These are phyloP conservation scores for Alviniconcha marisindica DNA, from an alignment of 1,140 invertebrate species.

Conservation along the genomic window DNA sequence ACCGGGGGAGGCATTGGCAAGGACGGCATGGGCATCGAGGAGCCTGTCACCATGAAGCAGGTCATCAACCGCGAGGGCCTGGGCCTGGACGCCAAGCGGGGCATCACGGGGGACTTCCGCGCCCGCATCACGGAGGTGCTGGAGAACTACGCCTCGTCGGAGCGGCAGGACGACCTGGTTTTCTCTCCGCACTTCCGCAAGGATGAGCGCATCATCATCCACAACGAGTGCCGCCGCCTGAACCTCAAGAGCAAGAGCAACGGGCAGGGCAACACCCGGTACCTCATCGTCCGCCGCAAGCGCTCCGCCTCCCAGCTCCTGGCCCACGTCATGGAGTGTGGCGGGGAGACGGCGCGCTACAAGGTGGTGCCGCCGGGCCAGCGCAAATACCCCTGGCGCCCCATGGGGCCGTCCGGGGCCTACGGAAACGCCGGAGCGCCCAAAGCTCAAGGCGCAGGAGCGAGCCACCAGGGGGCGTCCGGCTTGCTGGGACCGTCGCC, in stretches of 20 bases:
- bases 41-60: slow-evolving; percentile 78
- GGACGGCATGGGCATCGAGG: slow-evolving; percentile 80
- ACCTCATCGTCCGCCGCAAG: slow-evolving; percentile 78
- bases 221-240: slow-evolving; percentile 74
- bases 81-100: slow-evolving; percentile 56
- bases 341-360: slow-evolving; percentile 75
- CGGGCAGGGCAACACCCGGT: slow-evolving; percentile 76
- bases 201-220: slow-evolving; percentile 84
- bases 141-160: slow-evolving; percentile 60
- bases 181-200: slow-evolving; percentile 84
- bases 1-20: slow-evolving; percentile 86
- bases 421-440: not conserved
- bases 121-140: slow-evolving; percentile 55
- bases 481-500: not conserved
- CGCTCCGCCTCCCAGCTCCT: slow-evolving; percentile 68
- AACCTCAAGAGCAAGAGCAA: slow-evolving; percentile 80
- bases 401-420: not conserved
- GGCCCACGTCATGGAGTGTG: slow-evolving; percentile 66
- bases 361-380: slow-evolving; percentile 71
- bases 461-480: too few species aligned
- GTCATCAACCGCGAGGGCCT: slow-evolving; percentile 66
- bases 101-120: slow-evolving; percentile 58
- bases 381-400: slow-evolving; percentile 20
- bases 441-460: not conserved
- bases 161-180: slow-evolving; percentile 78